Conservation (phyloP, 2,113 vertebrate species). For the Herpailurus yagouaroundi region DNA sequence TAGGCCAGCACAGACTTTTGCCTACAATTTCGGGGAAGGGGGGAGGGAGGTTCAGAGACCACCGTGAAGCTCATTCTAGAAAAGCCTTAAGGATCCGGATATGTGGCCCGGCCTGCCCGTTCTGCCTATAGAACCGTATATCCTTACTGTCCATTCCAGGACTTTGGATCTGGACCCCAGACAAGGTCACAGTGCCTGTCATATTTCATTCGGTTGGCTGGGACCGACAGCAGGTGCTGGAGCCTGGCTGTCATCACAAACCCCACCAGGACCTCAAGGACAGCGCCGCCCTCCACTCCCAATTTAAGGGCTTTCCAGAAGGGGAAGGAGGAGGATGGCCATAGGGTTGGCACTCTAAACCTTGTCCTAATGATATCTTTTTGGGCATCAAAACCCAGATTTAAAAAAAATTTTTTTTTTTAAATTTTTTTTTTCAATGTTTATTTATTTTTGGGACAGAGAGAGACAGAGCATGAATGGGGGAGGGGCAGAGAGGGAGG, state of each 20-base stretch:
- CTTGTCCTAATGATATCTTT: background rate
- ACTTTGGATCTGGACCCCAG: background rate
- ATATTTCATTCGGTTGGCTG: background rate
- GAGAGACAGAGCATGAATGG: too few relatives aligned
- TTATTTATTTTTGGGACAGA: too few relatives aligned
- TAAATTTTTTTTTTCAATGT: too few relatives aligned
- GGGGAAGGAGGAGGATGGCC: background rate
- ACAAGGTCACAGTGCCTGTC: background rate
- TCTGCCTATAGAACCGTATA: background rate
- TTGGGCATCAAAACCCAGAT: background rate
- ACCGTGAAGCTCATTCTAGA: background rate
- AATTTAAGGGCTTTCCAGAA: background rate
- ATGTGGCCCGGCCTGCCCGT: accelerated
- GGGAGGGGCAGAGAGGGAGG: too few relatives aligned
- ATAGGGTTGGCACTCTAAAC: background rate
- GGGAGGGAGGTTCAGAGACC: background rate
- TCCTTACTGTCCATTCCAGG: background rate
- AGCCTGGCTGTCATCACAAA: background rate
- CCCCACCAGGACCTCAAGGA: background rate
- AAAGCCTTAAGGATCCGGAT: background rate
- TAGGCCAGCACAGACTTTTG: background rate
- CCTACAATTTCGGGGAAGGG: too few relatives aligned
- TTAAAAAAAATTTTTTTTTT: background rate
- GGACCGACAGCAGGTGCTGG: background rate
- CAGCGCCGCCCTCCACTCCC: background rate